These are phyloP conservation scores for Amiota mariae DNA, from an alignment of 2,888 invertebrate species.

Conservation along the genomic window DNA sequence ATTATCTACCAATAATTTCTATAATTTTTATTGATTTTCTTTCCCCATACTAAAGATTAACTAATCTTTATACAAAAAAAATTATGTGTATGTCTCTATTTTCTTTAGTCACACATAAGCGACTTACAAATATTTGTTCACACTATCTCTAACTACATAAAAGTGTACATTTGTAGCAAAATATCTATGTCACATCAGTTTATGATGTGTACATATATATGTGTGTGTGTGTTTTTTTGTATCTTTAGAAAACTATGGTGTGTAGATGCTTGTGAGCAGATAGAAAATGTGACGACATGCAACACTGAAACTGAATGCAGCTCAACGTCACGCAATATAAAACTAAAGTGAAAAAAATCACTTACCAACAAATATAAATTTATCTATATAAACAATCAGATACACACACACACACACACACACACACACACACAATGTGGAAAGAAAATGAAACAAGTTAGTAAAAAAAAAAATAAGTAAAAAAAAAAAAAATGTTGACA, in stretches of 20 bases:
- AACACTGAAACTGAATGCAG: conserved; percentile 9
- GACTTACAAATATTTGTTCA: too few relatives aligned
- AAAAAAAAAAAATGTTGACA: neutral
- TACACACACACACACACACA: neutral
- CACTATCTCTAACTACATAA: too few relatives aligned
- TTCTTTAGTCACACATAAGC: too few relatives aligned
- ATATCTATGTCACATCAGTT: neutral
- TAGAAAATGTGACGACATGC: conserved; percentile 10
- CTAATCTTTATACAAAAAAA: too few relatives aligned
- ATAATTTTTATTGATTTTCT: too few relatives aligned
- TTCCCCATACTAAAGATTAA: too few relatives aligned
- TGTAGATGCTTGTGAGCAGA: neutral
- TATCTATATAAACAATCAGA: neutral
- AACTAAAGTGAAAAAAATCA: too few relatives aligned
- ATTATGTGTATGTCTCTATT: too few relatives aligned
- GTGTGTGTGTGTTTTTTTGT: neutral
- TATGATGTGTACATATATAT: neutral
- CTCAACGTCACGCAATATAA: too few relatives aligned
- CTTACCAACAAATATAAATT: too few relatives aligned
- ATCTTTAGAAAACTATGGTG: neutral
- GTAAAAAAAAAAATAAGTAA: conserved; percentile 12
- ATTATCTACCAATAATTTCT: too few relatives aligned
- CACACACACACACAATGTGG: neutral
- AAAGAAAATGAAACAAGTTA: conserved; percentile 1
- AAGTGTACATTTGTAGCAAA: neutral